These are phyloP conservation scores for Yponomeuta plumbellus DNA, from an alignment of 2,888 invertebrate species.

Conservation along the genomic window DNA sequence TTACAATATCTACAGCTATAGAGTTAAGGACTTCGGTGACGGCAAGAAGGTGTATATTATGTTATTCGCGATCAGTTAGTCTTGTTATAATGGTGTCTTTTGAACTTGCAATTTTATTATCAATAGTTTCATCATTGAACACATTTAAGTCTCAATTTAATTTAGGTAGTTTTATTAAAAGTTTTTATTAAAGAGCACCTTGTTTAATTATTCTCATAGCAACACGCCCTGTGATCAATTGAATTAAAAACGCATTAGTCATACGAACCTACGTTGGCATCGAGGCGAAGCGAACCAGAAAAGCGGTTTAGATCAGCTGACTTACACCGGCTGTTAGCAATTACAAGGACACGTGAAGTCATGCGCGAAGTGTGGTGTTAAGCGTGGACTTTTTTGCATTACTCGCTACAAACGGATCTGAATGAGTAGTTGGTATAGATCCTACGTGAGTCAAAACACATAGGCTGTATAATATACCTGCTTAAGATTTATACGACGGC, in stretches of 20 bases:
- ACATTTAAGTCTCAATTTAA: too few species aligned
- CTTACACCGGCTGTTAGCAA: slow-evolving; percentile 5
- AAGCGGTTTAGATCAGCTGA: slow-evolving; percentile 14
- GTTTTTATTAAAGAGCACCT: background rate
- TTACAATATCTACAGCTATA: background rate
- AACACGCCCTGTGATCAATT: background rate
- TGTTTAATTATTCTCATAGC: background rate
- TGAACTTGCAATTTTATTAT: background rate
- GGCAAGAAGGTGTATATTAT: background rate
- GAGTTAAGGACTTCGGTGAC: background rate
- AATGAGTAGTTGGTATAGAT: too few species aligned
- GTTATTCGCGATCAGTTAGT: background rate
- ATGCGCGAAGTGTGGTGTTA: slow-evolving; percentile 7
- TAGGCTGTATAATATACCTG: too few species aligned
- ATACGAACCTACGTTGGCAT: background rate
- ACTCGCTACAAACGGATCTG: background rate
- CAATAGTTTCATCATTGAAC: too few species aligned
- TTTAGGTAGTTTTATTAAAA: background rate
- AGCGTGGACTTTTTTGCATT: background rate
- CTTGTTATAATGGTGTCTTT: background rate
- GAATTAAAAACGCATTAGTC: background rate
- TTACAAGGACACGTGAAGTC: slow-evolving; percentile 8
- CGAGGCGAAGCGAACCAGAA: slow-evolving; percentile 9
- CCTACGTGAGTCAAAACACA: too few species aligned
- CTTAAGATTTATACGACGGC: too few species aligned